phyloP scores from a whole-genome alignment of 2,113 vertebrate species.

The Saccopteryx bilineata region DNA sequence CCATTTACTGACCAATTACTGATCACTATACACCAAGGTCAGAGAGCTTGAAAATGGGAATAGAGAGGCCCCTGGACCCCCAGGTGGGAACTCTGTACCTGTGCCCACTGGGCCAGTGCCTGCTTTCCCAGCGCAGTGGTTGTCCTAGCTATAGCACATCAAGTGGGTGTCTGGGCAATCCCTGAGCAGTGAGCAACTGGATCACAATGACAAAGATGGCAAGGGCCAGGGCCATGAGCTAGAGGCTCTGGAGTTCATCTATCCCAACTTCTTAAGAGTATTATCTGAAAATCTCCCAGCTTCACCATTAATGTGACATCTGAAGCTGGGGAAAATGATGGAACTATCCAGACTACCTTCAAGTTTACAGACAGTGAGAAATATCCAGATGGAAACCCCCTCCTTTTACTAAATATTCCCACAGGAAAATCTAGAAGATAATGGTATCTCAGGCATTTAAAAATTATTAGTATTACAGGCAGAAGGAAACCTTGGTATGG shows the following conservation, averaged over 20 bases:
- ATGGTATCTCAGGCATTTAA: slow-evolving; percentile 84
- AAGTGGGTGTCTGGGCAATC: background rate
- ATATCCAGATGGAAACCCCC: slow-evolving; percentile 91
- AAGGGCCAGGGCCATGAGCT: slow-evolving; percentile 82
- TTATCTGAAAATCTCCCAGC: slow-evolving; percentile 90
- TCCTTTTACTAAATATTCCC: slow-evolving; percentile 92
- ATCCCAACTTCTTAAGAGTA: slow-evolving; percentile 90
- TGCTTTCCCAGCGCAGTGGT: background rate
- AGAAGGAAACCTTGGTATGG: background rate
- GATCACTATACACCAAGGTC: background rate
- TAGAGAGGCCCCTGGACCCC: background rate
- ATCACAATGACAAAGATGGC: slow-evolving; percentile 91
- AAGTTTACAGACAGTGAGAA: slow-evolving; percentile 94
- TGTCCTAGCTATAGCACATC: background rate
- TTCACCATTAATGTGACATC: slow-evolving; percentile 94
- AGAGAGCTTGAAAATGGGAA: background rate
- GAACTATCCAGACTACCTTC: slow-evolving; percentile 91
- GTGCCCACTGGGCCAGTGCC: too few species aligned
- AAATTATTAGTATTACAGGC: background rate
- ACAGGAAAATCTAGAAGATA: slow-evolving; percentile 93
- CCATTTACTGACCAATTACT: background rate
- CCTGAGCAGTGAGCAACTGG: slow-evolving; percentile 45
- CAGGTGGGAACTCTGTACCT: background rate
- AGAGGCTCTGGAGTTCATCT: slow-evolving; percentile 94
- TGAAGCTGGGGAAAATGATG: slow-evolving; percentile 91